These are phyloP conservation scores for Entomobrya multifasciata DNA, from an alignment of 2,888 invertebrate species.

Conservation along the genomic window DNA sequence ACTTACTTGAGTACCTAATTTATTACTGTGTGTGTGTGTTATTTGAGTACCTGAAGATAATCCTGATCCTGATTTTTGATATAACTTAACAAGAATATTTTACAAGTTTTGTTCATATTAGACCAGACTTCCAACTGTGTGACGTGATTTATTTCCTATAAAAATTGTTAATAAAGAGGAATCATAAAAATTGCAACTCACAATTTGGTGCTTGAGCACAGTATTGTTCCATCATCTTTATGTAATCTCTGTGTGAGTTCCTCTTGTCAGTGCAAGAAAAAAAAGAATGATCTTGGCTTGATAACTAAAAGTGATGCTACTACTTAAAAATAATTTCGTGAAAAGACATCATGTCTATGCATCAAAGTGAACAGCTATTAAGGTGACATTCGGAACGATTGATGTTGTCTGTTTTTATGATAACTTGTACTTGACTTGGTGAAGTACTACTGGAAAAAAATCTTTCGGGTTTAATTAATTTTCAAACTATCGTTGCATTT, in stretches of 20 bases:
- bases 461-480: conserved; percentile 24
- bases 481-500: conserved; percentile 31
- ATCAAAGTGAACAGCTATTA: conserved; percentile 47
- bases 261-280: background rate
- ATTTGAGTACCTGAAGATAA: conserved; percentile 13
- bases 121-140: too few relatives aligned
- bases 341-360: conserved; percentile 14
- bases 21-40: background rate
- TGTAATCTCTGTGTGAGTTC: conserved; percentile 25
- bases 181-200: too few relatives aligned
- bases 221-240: conserved; percentile 14
- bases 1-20: too few relatives aligned
- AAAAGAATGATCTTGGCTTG: background rate
- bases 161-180: conserved; percentile 18
- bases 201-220: background rate
- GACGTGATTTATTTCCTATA: conserved; percentile 31
- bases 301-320: background rate
- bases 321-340: too few relatives aligned
- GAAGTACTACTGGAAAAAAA: background rate
- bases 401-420: conserved; percentile 8
- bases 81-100: background rate
- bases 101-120: too few relatives aligned
- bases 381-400: conserved; percentile 57
- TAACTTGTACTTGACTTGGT: background rate
- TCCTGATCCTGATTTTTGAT: background rate